Percentiles rank a stretch among this genome's conserved stretches.
These are phyloP conservation scores for Sycophila texana DNA, from an alignment of 2,888 invertebrate genomes.

Conservation along the genomic window DNA sequence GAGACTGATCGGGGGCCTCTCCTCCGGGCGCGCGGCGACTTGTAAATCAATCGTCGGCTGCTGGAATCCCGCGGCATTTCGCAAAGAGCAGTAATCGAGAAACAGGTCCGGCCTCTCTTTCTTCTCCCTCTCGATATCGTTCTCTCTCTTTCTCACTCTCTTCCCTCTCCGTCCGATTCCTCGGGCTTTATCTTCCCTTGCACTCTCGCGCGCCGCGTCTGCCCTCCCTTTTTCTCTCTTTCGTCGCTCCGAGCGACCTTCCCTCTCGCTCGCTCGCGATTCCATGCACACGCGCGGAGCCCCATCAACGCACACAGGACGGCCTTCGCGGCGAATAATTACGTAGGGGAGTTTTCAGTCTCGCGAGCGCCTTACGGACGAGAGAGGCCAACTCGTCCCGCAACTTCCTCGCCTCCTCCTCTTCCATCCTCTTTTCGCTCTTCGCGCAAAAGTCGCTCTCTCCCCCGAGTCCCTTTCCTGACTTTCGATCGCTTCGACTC, in stretches of 20 bases:
- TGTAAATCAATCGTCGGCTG: constrained; percentile 53
- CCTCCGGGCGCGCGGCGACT: not conserved
- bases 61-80: constrained; percentile 68
- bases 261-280: constrained; percentile 33
- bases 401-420: constrained; percentile 23
- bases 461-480: constrained; percentile 4
- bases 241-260: constrained; percentile 39
- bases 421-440: constrained; percentile 12
- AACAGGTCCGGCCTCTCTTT: constrained; percentile 65
- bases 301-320: constrained; percentile 67
- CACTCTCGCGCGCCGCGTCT: constrained; percentile 3
- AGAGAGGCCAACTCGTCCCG: constrained; percentile 37
- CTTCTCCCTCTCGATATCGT: constrained; percentile 35
- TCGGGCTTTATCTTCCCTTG: constrained; percentile 32
- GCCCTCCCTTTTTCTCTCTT: constrained; percentile 27
- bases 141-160: constrained; percentile 24
- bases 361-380: constrained; percentile 23
- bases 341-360: constrained; percentile 67
- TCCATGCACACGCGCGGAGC: constrained; percentile 42
- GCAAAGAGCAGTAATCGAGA: constrained; percentile 69
- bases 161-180: not conserved
- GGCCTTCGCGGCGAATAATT: constrained; percentile 72
- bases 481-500: constrained; percentile 15
- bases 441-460: not conserved
- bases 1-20: too few species aligned